Evolutionary conservation across 2,113 vertebrate species (phyloP).

Genomic region (Atlantisia rogersi): DNA sequence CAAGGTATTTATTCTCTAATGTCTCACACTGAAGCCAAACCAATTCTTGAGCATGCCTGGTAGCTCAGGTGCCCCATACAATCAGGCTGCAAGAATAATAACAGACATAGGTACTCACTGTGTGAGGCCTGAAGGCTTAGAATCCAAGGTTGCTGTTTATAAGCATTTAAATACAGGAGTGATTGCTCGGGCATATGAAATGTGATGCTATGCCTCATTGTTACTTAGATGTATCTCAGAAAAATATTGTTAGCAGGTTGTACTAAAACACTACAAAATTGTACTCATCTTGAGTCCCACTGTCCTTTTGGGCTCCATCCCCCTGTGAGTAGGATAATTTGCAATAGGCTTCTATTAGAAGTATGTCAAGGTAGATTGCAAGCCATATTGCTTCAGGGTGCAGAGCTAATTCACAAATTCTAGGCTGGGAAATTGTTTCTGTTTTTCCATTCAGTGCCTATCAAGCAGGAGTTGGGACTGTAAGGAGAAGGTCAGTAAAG

Average conservation of each 20-base stretch:
- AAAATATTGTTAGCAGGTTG: not conserved
- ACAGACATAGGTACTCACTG: not conserved
- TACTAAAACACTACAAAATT: not conserved
- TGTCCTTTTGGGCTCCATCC: not conserved
- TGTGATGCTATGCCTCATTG: not conserved
- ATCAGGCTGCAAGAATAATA: not conserved
- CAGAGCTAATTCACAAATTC: not conserved
- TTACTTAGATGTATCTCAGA: not conserved
- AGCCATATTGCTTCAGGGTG: not conserved
- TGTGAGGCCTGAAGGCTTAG: not conserved
- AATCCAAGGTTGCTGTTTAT: not conserved
- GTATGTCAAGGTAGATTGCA: not conserved
- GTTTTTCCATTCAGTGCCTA: not conserved
- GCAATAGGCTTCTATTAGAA: not conserved
- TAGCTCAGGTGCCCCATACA: not conserved
- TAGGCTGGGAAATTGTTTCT: not conserved
- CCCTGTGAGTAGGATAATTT: not conserved
- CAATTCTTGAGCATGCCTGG: not conserved
- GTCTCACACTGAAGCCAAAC: not conserved
- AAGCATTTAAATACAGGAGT: not conserved
- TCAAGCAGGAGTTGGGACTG: not conserved
- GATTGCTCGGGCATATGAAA: not conserved
- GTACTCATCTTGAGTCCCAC: rapidly evolving
- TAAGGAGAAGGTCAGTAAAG: not conserved
- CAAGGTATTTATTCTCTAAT: not conserved